Percentiles rank a stretch among this genome's conserved stretches.
phyloP scores from a whole-genome alignment of 2,113 vertebrate species.

The Bombycilla garrulus region DNA sequence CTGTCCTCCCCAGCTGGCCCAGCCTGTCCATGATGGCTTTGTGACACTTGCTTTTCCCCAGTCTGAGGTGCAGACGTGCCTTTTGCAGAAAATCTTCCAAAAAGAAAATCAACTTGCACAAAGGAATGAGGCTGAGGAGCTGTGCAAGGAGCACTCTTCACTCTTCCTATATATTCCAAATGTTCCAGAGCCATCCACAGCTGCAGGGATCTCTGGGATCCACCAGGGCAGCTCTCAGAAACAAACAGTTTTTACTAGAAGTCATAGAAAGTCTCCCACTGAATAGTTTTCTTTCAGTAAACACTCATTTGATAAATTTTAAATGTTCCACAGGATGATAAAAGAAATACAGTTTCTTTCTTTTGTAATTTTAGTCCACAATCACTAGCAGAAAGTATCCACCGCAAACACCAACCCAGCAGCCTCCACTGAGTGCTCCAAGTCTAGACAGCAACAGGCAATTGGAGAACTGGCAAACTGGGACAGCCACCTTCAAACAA shows the following conservation, averaged over 20 bases:
- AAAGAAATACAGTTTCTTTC: not conserved
- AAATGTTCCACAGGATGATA: not conserved
- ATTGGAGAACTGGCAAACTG: not conserved
- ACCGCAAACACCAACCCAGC: not conserved
- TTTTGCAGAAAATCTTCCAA: not conserved
- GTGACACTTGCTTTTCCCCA: accelerated
- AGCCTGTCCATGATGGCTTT: not conserved
- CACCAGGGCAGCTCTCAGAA: not conserved
- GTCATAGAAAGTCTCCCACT: not conserved
- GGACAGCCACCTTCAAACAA: not conserved
- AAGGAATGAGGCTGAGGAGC: not conserved
- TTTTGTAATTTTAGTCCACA: not conserved
- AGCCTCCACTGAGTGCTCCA: not conserved
- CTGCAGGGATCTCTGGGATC: not conserved
- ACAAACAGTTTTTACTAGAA: not conserved
- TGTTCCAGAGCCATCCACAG: not conserved
- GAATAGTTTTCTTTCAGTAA: not conserved
- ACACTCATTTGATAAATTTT: not conserved
- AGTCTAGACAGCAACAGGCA: not conserved
- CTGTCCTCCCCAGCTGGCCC: not conserved
- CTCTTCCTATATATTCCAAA: not conserved
- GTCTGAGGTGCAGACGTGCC: not conserved
- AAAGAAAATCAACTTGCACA: not conserved
- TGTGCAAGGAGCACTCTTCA: not conserved
- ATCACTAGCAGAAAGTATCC: not conserved